A percentile compares a stretch with the other conserved stretches of the same genome.
Evolutionary conservation across 2,888 invertebrate species (phyloP).

Genomic region (Leucoptera coffeella): DNA sequence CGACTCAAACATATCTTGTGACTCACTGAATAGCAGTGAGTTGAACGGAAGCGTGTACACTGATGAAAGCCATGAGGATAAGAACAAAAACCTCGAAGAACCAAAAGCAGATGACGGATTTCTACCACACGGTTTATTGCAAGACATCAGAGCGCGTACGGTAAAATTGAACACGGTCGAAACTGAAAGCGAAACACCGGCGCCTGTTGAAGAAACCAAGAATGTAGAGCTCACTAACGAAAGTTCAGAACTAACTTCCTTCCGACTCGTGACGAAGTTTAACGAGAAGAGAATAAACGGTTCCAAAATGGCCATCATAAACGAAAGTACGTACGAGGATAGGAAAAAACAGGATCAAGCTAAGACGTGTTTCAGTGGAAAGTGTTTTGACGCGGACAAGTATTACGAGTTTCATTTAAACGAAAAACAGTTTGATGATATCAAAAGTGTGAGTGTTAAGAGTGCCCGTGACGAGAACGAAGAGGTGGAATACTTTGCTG

Average conservation of each 20-base stretch:
- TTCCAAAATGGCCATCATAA: slow-evolving; percentile 43
- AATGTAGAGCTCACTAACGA: slow-evolving; percentile 39
- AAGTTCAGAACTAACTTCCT: slow-evolving; percentile 44
- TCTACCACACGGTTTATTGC: slow-evolving; percentile 60
- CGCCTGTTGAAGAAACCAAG: slow-evolving; percentile 15
- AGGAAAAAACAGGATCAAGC: slow-evolving; percentile 47
- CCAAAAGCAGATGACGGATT: slow-evolving; percentile 36
- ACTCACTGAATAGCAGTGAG: slow-evolving; percentile 72
- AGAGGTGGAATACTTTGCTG: slow-evolving; percentile 70
- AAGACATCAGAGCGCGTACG: slow-evolving; percentile 64
- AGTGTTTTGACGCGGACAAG: slow-evolving; percentile 68
- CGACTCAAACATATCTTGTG: slow-evolving; percentile 75
- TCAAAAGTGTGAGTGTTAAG: slow-evolving; percentile 21
- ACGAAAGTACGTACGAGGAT: slow-evolving; percentile 64
- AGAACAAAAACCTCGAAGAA: slow-evolving; percentile 33
- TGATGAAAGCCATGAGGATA: slow-evolving; percentile 41
- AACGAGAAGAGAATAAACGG: slow-evolving; percentile 22
- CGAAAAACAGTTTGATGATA: slow-evolving; percentile 56
- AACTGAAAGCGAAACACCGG: slow-evolving; percentile 30
- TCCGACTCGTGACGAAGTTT: slow-evolving; percentile 45
- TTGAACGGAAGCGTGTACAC: slow-evolving; percentile 47
- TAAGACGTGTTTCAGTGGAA: slow-evolving; percentile 43
- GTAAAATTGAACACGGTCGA: slow-evolving; percentile 41
- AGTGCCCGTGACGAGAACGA: slow-evolving; percentile 31
- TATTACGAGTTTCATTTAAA: slow-evolving; percentile 79